Evolutionary conservation across 2,113 vertebrate species (phyloP).

Genomic region (Pelecanoides urinatrix): DNA sequence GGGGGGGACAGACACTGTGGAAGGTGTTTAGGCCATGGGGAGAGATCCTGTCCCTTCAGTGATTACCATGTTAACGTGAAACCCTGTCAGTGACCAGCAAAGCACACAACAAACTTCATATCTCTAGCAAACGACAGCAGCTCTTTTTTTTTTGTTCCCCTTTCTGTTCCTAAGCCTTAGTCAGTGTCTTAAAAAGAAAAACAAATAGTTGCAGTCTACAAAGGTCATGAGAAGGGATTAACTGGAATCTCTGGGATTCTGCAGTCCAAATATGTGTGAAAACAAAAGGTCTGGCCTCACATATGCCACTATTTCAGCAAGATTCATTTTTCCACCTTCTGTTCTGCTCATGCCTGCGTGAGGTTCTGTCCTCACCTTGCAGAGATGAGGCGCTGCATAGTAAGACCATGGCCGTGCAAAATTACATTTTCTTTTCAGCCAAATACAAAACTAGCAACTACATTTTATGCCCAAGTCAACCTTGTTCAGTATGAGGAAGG

Average conservation of each 20-base stretch:
- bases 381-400: background rate
- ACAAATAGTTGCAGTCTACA: background rate
- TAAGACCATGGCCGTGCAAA: background rate
- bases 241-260: background rate
- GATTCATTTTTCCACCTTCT: background rate
- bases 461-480: background rate
- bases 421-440: background rate
- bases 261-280: background rate
- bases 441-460: background rate
- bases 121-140: background rate
- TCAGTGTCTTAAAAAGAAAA: background rate
- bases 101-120: accelerated
- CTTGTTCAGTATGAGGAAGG: background rate
- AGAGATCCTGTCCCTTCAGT: background rate
- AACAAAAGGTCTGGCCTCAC: background rate
- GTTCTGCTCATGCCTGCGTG: accelerated
- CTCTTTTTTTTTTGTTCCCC: background rate
- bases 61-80: accelerated
- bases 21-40: background rate
- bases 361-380: background rate
- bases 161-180: background rate
- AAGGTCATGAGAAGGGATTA: constrained; percentile 13
- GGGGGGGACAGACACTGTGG: background rate
- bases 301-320: background rate
- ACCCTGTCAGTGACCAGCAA: background rate